Evolutionary conservation across 2,797 vertebrate species (phyloP).

Genomic region (Allobates femoralis): DNA sequence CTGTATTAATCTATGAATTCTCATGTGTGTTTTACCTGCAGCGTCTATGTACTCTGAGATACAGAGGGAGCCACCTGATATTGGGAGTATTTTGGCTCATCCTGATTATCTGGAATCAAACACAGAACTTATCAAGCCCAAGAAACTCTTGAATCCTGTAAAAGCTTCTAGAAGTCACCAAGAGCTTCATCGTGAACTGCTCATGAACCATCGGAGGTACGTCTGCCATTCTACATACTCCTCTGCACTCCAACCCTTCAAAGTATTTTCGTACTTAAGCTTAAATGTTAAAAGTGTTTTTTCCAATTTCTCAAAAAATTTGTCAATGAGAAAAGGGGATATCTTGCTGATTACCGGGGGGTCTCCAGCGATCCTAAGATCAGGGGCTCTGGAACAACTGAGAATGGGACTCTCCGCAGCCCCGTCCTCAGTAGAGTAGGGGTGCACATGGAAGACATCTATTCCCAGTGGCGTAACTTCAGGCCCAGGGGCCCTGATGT

Average conservation of each 20-base stretch:
- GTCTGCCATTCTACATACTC: not conserved
- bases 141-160: constrained; percentile 92
- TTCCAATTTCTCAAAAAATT: too few relatives aligned
- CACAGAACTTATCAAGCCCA: constrained; percentile 93
- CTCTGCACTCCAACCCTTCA: not conserved
- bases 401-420: too few relatives aligned
- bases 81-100: constrained; percentile 78
- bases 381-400: too few relatives aligned
- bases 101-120: constrained; percentile 86
- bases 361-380: too few relatives aligned
- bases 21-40: constrained; percentile 66
- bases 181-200: constrained; percentile 92
- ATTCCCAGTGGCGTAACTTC: too few relatives aligned
- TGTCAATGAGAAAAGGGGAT: too few relatives aligned
- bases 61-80: constrained; percentile 76
- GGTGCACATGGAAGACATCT: too few relatives aligned
- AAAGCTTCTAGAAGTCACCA: constrained; percentile 94
- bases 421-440: too few relatives aligned
- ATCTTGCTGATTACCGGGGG: too few relatives aligned
- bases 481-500: too few relatives aligned
- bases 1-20: not conserved
- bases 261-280: too few relatives aligned
- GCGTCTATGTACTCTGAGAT: constrained; percentile 87
- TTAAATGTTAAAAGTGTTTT: too few relatives aligned
- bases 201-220: constrained; percentile 91